phyloP scores from a whole-genome alignment of 1,140 invertebrate genomes.

The Lycorma delicatula region DNA sequence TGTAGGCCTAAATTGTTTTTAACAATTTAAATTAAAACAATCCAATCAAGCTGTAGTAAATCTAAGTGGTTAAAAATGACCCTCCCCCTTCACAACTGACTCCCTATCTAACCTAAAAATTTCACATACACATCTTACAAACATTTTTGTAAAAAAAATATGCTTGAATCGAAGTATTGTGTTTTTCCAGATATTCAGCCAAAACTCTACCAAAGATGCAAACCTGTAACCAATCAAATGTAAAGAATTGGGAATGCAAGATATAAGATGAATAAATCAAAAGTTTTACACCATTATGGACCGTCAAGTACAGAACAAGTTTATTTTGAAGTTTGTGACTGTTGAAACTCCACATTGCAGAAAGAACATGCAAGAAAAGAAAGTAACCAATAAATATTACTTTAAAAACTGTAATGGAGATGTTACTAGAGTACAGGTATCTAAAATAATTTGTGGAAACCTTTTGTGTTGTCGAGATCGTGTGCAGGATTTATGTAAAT shows the following conservation, averaged over 20 bases:
- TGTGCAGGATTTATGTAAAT: not conserved
- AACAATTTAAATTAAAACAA: no score
- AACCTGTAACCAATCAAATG: no score
- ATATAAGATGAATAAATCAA: not conserved
- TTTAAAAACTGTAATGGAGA: not conserved
- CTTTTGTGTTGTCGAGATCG: not conserved
- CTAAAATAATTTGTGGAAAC: not conserved
- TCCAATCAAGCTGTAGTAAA: no score
- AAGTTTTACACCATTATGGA: not conserved
- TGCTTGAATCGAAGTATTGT: no score
- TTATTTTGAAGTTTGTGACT: not conserved
- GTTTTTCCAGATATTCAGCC: no score
- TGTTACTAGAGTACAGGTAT: not conserved
- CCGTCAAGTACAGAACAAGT: not conserved
- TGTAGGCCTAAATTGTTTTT: no score
- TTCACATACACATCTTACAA: no score
- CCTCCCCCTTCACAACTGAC: no score
- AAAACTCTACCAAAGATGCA: no score
- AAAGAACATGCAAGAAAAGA: not conserved
- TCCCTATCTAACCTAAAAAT: no score
- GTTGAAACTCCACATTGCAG: not conserved
- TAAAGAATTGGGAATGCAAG: slow-evolving; percentile 1
- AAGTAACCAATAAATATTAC: not conserved
- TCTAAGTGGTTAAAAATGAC: no score
- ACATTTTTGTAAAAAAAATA: no score